Base-by-base conservation (phyloP, 1,140 invertebrate species). In the Lepidostoma basale region DNA sequence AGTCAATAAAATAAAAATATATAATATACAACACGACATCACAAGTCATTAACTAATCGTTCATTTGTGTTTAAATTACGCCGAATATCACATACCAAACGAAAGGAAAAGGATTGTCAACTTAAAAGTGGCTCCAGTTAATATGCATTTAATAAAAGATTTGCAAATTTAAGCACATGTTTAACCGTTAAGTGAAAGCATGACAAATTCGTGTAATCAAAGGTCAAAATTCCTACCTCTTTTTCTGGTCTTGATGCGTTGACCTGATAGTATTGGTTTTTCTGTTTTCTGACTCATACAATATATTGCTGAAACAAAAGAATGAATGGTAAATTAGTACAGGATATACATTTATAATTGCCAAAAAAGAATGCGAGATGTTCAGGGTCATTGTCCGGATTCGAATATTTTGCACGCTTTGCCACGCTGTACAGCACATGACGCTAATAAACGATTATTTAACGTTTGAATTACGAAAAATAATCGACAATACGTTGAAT, bases 231-330 rank as follows among this genome's bases (percentile, higher is more conserved):
- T 33, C 80, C 84, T 86, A 95, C 93, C 94, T 96, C 96, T 97
- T 95, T 98, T 98, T 91, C 96, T 93, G 92, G 96, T 98, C 93
- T 98, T 98, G 88, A 98, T 97, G 87, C 96, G 94, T 91, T 98
- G 96, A 94, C 96, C 96, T 89, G 95, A 97, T 90, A 98, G 88
- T 90, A 96, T 92, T 91, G 96, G 96, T 94, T 97, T 97, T 96
- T 98, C 95, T 91, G 91, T 93, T 93, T 98, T 98, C 89, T 97
- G 95, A 98, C 94, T 98, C 96, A 98, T 98, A 96, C 94, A 98
- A 97, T 90, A 92, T 91, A 89, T 90, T 90, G 91, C 91, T 93
- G 86, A 74, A 92, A 88, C 77, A 79, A 79, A 79, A 87, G 74
- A 75, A 74, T 80, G 79, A 82, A 80, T 39, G 22, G 18, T 9